phyloP scores from a whole-genome alignment of 2,797 vertebrate species.

The Limnodromus scolopaceus region DNA sequence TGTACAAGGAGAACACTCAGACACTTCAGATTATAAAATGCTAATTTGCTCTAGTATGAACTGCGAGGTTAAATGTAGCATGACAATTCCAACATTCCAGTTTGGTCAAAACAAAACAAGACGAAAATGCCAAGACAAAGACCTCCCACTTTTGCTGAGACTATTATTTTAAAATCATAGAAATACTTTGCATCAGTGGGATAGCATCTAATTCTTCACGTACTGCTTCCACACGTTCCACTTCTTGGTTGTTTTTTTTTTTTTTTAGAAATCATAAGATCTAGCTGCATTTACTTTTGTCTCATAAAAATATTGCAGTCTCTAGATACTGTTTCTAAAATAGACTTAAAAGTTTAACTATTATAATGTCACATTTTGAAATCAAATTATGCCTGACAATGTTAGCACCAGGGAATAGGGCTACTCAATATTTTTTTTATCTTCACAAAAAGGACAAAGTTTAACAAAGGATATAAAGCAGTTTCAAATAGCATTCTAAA shows the following conservation, averaged over 20 bases:
- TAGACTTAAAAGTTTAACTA: neutral
- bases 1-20: neutral
- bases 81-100: neutral
- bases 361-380: neutral
- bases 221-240: neutral
- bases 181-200: neutral
- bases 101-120: slow-evolving; percentile 18
- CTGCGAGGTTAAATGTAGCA: neutral
- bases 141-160: neutral
- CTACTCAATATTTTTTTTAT: neutral
- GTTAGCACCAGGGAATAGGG: neutral
- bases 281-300: neutral
- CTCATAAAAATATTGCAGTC: neutral
- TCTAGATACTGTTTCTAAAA: neutral
- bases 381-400: neutral
- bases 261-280: neutral
- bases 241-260: neutral
- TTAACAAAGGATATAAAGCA: neutral
- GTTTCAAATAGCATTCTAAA: neutral
- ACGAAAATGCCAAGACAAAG: slow-evolving; percentile 9
- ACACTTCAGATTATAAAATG: neutral
- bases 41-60: neutral
- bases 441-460: neutral
- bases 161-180: neutral
- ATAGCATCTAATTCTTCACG: neutral